Evolutionary conservation across 2,888 invertebrate species (phyloP).

Genomic region (Dicranocentrus wangi): DNA sequence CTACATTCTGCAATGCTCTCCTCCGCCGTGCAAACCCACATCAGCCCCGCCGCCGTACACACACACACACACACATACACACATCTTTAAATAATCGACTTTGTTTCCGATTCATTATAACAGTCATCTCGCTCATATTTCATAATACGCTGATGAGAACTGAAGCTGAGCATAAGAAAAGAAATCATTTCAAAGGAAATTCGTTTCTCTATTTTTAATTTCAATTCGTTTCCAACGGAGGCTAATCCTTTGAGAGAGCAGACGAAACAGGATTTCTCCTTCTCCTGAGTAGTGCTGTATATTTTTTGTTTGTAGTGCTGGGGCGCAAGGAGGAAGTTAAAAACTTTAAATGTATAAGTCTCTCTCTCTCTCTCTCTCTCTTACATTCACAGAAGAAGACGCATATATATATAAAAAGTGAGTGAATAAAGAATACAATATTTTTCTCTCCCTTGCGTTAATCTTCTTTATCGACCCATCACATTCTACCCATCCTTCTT

Average conservation of each 20-base stretch:
- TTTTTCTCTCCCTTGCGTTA: slow-evolving; percentile 47
- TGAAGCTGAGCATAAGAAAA: background rate
- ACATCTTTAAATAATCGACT: slow-evolving; percentile 60
- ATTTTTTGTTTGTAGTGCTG: too few relatives aligned
- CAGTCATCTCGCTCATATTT: slow-evolving; percentile 56
- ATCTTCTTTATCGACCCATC: slow-evolving; percentile 64
- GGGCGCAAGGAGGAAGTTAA: too few relatives aligned
- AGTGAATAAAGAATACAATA: slow-evolving; percentile 19
- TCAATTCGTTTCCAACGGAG: slow-evolving; percentile 26
- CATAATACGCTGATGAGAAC: slow-evolving; percentile 32
- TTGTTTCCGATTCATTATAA: slow-evolving; percentile 62
- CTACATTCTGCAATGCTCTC: too few relatives aligned
- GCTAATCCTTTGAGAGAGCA: background rate
- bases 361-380: background rate
- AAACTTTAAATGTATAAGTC: too few relatives aligned
- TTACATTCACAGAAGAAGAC: background rate
- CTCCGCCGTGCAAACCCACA: too few relatives aligned
- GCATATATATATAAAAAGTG: background rate
- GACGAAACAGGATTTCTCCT: too few relatives aligned
- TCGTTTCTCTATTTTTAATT: slow-evolving; percentile 46
- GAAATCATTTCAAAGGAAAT: slow-evolving; percentile 34
- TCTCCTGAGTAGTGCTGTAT: too few relatives aligned
- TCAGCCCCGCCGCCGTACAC: too few relatives aligned
- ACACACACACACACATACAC: slow-evolving; percentile 31
- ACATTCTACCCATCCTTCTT: slow-evolving; percentile 41